Evolutionary conservation across 2,797 vertebrate species (phyloP).

Genomic region (Nyctibius grandis): DNA sequence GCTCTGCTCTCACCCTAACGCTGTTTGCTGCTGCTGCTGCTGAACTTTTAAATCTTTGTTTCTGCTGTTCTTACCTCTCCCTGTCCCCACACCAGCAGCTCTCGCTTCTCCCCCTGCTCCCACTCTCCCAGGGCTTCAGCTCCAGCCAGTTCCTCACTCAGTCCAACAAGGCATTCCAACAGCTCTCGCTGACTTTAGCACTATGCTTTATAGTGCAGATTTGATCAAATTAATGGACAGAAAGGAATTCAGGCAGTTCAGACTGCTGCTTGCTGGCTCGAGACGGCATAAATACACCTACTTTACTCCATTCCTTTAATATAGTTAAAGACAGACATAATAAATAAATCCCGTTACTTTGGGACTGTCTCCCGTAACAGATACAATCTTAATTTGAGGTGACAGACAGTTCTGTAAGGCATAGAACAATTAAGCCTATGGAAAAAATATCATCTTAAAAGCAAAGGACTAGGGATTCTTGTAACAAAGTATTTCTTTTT

Average conservation of each 20-base stretch:
- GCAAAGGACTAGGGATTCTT: not conserved
- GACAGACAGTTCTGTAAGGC: not conserved
- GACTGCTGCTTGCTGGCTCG: not conserved
- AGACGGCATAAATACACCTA: not conserved
- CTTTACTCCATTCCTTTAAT: not conserved
- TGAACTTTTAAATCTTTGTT: not conserved
- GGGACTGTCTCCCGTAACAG: not conserved
- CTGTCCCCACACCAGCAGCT: not conserved
- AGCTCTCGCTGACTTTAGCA: not conserved
- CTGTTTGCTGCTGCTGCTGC: not conserved
- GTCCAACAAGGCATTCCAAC: not conserved
- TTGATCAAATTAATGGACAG: not conserved
- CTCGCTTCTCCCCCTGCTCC: not conserved
- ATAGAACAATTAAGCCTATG: not conserved
- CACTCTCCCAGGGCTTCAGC: not conserved
- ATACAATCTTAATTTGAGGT: not conserved
- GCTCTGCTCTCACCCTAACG: not conserved
- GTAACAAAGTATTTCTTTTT: not conserved
- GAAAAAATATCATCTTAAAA: not conserved
- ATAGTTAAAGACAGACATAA: not conserved
- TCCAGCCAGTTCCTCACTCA: not conserved
- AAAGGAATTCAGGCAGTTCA: not conserved
- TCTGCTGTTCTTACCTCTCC: not conserved
- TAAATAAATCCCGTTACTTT: not conserved
- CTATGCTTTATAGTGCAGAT: not conserved